Conservation (phyloP, 2,113 vertebrate genomes). For the Oreochromis aureus region DNA sequence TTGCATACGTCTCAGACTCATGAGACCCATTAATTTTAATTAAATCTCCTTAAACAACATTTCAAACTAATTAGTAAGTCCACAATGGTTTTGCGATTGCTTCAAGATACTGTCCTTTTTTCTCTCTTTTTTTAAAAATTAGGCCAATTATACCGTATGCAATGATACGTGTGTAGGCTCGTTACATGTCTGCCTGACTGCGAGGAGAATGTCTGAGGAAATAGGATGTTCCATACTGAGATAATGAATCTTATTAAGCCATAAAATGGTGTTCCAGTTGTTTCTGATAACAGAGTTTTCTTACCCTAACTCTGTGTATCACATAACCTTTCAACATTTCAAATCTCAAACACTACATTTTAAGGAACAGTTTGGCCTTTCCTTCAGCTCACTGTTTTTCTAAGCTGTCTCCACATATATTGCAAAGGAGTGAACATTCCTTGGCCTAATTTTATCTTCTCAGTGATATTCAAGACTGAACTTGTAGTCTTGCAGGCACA, state of each 20-base stretch:
- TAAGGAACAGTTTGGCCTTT: constrained; percentile 11
- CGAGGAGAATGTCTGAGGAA: not conserved
- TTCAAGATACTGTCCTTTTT: not conserved
- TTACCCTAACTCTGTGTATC: not conserved
- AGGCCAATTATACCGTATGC: not conserved
- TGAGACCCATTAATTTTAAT: not conserved
- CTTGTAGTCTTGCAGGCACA: not conserved
- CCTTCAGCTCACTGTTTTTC: constrained; percentile 24
- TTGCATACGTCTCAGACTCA: not conserved
- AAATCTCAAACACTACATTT: not conserved
- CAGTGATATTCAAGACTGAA: constrained; percentile 33
- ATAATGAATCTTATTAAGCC: not conserved
- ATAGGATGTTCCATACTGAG: not conserved
- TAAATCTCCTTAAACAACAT: not conserved
- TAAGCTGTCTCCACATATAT: constrained; percentile 20
- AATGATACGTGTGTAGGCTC: not conserved
- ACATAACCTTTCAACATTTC: constrained; percentile 16
- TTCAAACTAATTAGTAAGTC: not conserved
- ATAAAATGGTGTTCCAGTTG: not conserved
- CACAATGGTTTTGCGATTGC: not conserved
- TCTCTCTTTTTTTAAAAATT: not conserved
- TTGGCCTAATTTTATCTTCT: constrained; percentile 50
- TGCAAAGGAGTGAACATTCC: constrained; percentile 17
- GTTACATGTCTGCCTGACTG: not conserved
- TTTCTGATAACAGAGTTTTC: not conserved